These are phyloP conservation scores for Drosophila tropicalis DNA, from an alignment of 1,140 invertebrate genomes.

Conservation along the genomic window DNA sequence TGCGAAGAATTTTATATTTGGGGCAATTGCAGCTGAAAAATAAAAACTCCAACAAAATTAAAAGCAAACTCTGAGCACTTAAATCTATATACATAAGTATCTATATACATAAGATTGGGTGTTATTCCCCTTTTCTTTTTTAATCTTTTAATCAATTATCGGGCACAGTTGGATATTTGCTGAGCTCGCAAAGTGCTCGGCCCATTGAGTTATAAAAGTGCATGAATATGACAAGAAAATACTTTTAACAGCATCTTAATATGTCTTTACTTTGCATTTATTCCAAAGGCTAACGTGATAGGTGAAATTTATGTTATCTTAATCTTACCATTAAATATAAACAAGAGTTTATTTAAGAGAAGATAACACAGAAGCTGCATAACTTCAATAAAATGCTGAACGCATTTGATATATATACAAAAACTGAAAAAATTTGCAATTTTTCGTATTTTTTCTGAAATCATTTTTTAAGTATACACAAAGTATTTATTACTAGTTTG, in stretches of 20 bases:
- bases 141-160: constrained; percentile 32
- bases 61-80: constrained; percentile 40
- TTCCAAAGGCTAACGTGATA: not conserved
- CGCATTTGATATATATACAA: too few species aligned
- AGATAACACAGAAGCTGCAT: too few species aligned
- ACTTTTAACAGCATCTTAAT: constrained; percentile 6
- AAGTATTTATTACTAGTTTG: too few species aligned
- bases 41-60: not conserved
- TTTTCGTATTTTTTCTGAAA: too few species aligned
- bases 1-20: not conserved
- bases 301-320: not conserved
- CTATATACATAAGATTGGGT: not conserved
- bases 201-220: constrained; percentile 28
- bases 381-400: too few species aligned
- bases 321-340: not conserved
- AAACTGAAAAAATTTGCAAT: too few species aligned
- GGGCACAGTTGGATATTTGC: constrained; percentile 23
- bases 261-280: not conserved
- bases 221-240: constrained; percentile 49
- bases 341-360: too few species aligned
- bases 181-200: not conserved
- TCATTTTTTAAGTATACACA: too few species aligned
- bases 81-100: constrained; percentile 33
- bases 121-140: not conserved
- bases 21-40: constrained; percentile 7